Percentiles rank a stretch among this genome's conserved stretches.
Conservation (phyloP, 2,113 vertebrate genomes). For the Coryphaenoides rupestris region DNA sequence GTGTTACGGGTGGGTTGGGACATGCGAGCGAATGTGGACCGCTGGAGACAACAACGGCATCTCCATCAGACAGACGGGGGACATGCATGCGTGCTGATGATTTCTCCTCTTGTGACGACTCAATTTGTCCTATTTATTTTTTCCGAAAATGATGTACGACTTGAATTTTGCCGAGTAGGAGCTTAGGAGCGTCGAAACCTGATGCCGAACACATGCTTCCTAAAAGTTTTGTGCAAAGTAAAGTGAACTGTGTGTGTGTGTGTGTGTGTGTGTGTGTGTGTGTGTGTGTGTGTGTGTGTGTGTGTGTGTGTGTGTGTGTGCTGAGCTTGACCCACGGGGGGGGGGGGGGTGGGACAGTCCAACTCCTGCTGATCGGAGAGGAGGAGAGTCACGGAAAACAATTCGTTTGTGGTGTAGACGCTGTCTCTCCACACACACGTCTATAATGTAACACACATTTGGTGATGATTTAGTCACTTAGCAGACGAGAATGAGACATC, state of each 20-base stretch:
- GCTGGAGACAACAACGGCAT: slow-evolving; percentile 47
- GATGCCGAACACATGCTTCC: slow-evolving; percentile 63
- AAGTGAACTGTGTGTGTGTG: slow-evolving; percentile 7
- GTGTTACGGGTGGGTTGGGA: slow-evolving; percentile 52
- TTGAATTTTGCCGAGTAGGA: slow-evolving; percentile 62
- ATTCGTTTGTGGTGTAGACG: slow-evolving; percentile 59
- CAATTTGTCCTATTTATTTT: slow-evolving; percentile 32
- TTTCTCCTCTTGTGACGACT: slow-evolving; percentile 31
- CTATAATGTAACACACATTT: not conserved
- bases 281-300: slow-evolving; percentile 16
- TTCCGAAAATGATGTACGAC: slow-evolving; percentile 59
- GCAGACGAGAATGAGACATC: too few relatives aligned
- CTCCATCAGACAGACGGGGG: slow-evolving; percentile 63
- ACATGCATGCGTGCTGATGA: too few relatives aligned
- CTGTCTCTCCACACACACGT: not conserved
- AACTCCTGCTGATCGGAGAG: slow-evolving; percentile 72
- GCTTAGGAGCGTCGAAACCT: slow-evolving; percentile 58
- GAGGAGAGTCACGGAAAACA: slow-evolving; percentile 73
- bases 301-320: slow-evolving; percentile 2
- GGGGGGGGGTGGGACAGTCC: too few relatives aligned
- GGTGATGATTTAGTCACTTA: too few relatives aligned
- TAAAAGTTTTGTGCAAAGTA: slow-evolving; percentile 39
- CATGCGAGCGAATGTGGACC: slow-evolving; percentile 44
- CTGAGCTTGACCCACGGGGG: slow-evolving; percentile 73
- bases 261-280: slow-evolving; percentile 16